A percentile compares a stretch with the other conserved stretches of the same genome.
phyloP scores from a whole-genome alignment of 2,797 vertebrate genomes.

The Coendou prehensilis region DNA sequence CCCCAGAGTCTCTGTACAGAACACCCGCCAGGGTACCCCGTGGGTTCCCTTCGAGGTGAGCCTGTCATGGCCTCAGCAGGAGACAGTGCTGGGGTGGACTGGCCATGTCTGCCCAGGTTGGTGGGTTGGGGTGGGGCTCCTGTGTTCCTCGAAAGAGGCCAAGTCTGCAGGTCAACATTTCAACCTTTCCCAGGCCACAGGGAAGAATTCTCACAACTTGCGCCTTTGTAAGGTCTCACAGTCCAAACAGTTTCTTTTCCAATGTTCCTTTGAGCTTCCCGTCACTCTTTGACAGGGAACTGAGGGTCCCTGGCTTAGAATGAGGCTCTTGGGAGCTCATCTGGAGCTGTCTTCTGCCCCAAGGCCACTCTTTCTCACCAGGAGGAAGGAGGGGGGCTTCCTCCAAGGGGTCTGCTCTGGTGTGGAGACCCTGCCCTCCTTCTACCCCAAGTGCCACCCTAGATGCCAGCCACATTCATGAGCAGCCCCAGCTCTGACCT shows the following conservation, averaged over 20 bases:
- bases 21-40: neutral
- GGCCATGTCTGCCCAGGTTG: slow-evolving; percentile 32
- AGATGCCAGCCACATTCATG: neutral
- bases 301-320: neutral
- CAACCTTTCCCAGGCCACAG: neutral
- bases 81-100: slow-evolving; percentile 47
- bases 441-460: neutral
- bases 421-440: neutral
- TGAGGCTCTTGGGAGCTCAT: neutral
- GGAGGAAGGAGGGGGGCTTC: neutral
- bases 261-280: neutral
- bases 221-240: neutral
- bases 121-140: neutral
- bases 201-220: neutral
- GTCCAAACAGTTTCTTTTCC: neutral
- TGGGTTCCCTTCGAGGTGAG: neutral
- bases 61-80: neutral
- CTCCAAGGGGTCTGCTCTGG: neutral
- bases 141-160: neutral
- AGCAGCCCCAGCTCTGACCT: neutral
- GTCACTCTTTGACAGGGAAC: neutral
- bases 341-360: neutral
- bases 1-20: neutral
- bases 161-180: neutral
- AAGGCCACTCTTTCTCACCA: neutral